Conservation (phyloP, 2,113 vertebrate genomes). For the Otis tarda region DNA sequence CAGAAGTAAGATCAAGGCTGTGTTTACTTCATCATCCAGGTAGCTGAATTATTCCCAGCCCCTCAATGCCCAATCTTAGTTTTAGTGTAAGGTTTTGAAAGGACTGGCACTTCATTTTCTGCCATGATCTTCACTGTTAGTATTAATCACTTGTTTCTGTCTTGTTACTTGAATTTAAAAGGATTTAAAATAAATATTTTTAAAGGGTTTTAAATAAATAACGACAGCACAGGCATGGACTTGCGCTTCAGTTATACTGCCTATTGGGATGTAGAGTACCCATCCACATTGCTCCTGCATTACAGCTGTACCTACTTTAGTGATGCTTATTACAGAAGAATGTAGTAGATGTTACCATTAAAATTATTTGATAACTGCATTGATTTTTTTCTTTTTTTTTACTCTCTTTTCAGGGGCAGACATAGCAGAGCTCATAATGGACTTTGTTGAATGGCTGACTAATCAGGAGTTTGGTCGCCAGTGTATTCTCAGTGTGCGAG, state of each 20-base stretch:
- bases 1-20: background rate
- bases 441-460: constrained; percentile 93
- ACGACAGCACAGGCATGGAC: background rate
- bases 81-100: background rate
- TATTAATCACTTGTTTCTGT: background rate
- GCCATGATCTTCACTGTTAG: background rate
- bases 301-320: background rate
- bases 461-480: constrained; percentile 90
- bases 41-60: background rate
- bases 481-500: constrained; percentile 90
- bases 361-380: background rate
- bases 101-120: background rate
- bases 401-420: constrained; percentile 75
- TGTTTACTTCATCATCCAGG: background rate
- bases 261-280: background rate
- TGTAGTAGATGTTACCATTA: background rate
- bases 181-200: background rate
- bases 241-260: background rate
- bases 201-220: background rate
- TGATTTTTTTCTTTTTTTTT: background rate
- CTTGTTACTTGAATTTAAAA: background rate
- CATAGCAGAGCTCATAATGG: constrained; percentile 90
- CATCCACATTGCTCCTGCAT: background rate
- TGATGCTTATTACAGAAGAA: background rate
- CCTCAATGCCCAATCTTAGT: background rate